A percentile compares a stretch with the other conserved stretches of the same genome.
Evolutionary conservation across 2,113 vertebrate genomes (phyloP).

Genomic region (Stigmatopora nigra): DNA sequence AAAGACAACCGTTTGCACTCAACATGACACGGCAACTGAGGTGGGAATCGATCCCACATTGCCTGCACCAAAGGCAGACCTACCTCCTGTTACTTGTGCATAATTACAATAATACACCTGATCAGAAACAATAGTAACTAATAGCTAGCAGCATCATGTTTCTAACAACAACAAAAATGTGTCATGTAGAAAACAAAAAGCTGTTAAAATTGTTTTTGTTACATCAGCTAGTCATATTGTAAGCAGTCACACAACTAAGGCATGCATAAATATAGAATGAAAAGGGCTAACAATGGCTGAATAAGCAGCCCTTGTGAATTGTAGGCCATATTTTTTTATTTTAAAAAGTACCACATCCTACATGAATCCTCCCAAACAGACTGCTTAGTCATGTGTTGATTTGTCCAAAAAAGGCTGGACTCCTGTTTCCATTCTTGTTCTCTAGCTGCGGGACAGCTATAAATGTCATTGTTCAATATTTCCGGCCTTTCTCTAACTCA

Average conservation of each 20-base stretch:
- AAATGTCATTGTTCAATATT: conserved; percentile 64
- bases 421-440: conserved; percentile 43
- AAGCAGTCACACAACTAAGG: background rate
- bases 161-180: background rate
- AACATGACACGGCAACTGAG: too few relatives aligned
- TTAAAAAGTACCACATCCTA: conserved; percentile 30
- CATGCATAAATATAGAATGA: conserved; percentile 1
- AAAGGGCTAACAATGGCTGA: conserved; percentile 13
- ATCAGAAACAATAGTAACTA: background rate
- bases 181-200: conserved; percentile 5
- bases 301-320: conserved; percentile 19
- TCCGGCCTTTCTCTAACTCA: conserved; percentile 57
- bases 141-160: background rate
- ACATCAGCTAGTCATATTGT: background rate
- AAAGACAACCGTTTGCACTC: too few relatives aligned
- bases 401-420: conserved; percentile 47
- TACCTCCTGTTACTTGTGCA: too few relatives aligned
- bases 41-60: too few relatives aligned
- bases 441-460: conserved; percentile 37
- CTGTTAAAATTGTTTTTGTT: background rate
- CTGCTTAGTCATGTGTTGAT: conserved; percentile 47
- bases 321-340: conserved; percentile 31
- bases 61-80: too few relatives aligned
- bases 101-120: background rate
- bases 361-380: conserved; percentile 42